Conservation (phyloP, 2,797 vertebrate genomes). For the Pipistrellus nathusii region DNA sequence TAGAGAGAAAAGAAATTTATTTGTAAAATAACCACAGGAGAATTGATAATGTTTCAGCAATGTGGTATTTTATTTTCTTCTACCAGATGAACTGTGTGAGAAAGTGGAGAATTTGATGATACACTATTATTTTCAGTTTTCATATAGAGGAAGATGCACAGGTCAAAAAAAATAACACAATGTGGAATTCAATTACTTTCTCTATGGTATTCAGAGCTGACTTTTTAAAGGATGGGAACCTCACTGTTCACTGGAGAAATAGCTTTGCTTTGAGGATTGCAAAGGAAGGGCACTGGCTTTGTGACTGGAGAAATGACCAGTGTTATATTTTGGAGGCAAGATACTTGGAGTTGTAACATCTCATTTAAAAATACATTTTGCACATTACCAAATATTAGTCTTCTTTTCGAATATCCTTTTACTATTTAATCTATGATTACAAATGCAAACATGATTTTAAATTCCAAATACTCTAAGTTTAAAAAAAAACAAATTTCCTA, state of each 20-base stretch:
- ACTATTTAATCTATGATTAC: background rate
- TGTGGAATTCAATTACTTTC: conserved; percentile 46
- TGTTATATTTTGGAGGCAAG: background rate
- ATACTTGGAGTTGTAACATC: background rate
- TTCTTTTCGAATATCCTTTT: background rate
- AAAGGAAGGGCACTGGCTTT: background rate
- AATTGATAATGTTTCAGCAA: conserved; percentile 78
- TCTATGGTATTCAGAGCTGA: background rate
- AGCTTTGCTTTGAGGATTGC: conserved; percentile 5
- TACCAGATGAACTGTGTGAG: conserved; percentile 73
- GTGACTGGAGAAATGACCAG: background rate
- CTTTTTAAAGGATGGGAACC: background rate
- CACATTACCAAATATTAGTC: background rate
- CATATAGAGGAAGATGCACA: conserved; percentile 6
- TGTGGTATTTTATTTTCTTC: conserved; percentile 75
- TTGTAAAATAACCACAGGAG: conserved; percentile 82
- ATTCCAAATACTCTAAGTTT: background rate
- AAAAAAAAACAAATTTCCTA: background rate
- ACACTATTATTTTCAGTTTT: conserved; percentile 70
- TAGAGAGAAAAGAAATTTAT: conserved; percentile 83
- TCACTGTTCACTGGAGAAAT: background rate
- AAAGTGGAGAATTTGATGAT: conserved; percentile 72
- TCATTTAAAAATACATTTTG: background rate
- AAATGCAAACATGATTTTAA: background rate
- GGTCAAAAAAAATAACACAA: conserved; percentile 52